These are phyloP conservation scores for Pygocentrus nattereri DNA, from an alignment of 2,797 vertebrate species.

Conservation along the genomic window DNA sequence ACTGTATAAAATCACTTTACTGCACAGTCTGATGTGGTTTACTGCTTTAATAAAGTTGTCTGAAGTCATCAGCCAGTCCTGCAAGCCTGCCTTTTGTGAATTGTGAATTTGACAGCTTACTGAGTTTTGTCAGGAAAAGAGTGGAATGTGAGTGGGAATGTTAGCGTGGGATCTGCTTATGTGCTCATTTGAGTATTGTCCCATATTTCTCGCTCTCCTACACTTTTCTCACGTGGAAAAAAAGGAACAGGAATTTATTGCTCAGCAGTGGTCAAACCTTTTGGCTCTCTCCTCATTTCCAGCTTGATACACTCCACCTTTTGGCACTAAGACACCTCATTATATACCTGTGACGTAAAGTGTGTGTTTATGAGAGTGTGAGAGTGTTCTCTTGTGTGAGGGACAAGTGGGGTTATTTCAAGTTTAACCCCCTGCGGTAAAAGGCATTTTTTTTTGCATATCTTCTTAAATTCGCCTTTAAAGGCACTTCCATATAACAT, in stretches of 20 bases:
- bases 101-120: not conserved
- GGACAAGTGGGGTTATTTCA: not conserved
- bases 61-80: too few relatives aligned
- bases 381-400: not conserved
- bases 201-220: not conserved
- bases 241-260: not conserved
- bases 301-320: not conserved
- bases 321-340: not conserved
- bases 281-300: not conserved
- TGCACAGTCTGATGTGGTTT: too few relatives aligned
- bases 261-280: not conserved
- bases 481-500: too few relatives aligned
- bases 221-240: conserved; percentile 1
- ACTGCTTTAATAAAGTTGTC: too few relatives aligned
- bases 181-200: not conserved
- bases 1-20: too few relatives aligned
- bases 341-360: not conserved
- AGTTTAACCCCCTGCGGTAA: too few relatives aligned
- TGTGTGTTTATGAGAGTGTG: not conserved
- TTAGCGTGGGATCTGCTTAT: not conserved
- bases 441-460: too few relatives aligned
- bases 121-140: not conserved
- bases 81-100: not conserved
- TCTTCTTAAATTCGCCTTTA: too few relatives aligned
- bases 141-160: not conserved